These are phyloP conservation scores for Dorcus parallelipipedus DNA, from an alignment of 2,888 invertebrate genomes.

Conservation along the genomic window DNA sequence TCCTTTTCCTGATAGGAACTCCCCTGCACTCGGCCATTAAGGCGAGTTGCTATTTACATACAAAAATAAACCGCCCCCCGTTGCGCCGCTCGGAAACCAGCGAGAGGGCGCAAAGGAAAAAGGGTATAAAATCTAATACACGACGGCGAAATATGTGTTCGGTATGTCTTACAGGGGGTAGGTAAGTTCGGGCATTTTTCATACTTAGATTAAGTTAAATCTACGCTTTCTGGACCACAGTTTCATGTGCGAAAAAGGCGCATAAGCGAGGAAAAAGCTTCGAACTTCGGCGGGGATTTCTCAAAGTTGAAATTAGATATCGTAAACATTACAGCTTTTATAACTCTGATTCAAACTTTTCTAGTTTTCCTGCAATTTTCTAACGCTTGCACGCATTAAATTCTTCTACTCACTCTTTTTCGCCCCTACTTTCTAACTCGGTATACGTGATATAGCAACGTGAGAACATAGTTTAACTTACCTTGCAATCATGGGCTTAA, in stretches of 20 bases:
- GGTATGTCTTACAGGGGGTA: neutral
- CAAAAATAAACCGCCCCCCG: neutral
- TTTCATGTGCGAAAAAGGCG: neutral
- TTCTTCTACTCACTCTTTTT: too few species aligned
- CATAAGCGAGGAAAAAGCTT: conserved; percentile 10
- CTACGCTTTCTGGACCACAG: conserved; percentile 4
- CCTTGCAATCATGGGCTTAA: too few species aligned
- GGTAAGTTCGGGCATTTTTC: conserved; percentile 15
- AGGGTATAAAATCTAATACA: conserved; percentile 1
- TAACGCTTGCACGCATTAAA: neutral
- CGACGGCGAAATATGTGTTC: conserved; percentile 5
- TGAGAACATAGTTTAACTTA: too few species aligned
- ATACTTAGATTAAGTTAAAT: conserved; percentile 14
- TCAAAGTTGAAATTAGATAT: conserved; percentile 26
- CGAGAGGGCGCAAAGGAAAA: neutral
- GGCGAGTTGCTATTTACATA: neutral
- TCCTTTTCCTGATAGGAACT: neutral
- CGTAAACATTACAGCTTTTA: conserved; percentile 21
- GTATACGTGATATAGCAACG: too few species aligned
- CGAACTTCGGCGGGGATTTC: conserved; percentile 19
- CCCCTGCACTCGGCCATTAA: neutral
- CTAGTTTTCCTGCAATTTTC: conserved; percentile 17
- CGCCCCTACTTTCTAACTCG: too few species aligned
- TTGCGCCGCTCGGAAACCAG: neutral
- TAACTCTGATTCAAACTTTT: conserved; percentile 18